Percentiles rank a stretch among this genome's conserved stretches.
Evolutionary conservation across 2,113 vertebrate genomes (phyloP).

Genomic region (Etheostoma spectabile): DNA sequence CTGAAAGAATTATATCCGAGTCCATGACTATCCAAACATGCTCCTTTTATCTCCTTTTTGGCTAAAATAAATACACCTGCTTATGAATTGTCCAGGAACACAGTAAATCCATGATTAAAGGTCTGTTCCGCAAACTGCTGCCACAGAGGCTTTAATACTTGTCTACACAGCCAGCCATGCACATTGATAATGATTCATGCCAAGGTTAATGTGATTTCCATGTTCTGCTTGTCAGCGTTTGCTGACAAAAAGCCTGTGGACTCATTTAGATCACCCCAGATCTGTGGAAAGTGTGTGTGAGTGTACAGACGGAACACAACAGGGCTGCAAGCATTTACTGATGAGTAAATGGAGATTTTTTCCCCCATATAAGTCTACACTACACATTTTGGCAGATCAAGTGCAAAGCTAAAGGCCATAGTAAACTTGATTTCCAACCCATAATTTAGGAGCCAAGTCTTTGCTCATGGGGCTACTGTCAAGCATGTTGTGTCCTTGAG

Average conservation of each 20-base stretch:
- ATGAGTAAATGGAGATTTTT: slow-evolving; percentile 29
- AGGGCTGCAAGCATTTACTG: not conserved
- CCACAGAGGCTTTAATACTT: slow-evolving; percentile 34
- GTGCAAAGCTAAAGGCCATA: slow-evolving; percentile 28
- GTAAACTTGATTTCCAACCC: slow-evolving; percentile 30
- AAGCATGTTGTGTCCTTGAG: not conserved
- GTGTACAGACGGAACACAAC: slow-evolving; percentile 14
- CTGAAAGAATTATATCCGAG: slow-evolving; percentile 1
- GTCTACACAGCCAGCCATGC: slow-evolving; percentile 35
- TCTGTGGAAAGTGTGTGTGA: slow-evolving; percentile 8
- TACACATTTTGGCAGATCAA: slow-evolving; percentile 33
- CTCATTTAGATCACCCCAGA: slow-evolving; percentile 57
- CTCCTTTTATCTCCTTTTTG: slow-evolving; percentile 23
- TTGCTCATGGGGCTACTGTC: not conserved
- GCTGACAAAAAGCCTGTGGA: slow-evolving; percentile 41
- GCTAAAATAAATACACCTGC: slow-evolving; percentile 38
- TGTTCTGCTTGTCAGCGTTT: slow-evolving; percentile 72
- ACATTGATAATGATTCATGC: slow-evolving; percentile 49
- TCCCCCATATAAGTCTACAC: not conserved
- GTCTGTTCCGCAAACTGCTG: slow-evolving; percentile 14
- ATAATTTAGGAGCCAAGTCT: slow-evolving; percentile 23
- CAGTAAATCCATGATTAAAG: slow-evolving; percentile 56
- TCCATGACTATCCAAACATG: slow-evolving; percentile 16
- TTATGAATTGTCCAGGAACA: not conserved
- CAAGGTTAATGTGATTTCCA: slow-evolving; percentile 70